These are phyloP conservation scores for Rhinoraja longicauda DNA, from an alignment of 2,797 vertebrate species.

Conservation along the genomic window DNA sequence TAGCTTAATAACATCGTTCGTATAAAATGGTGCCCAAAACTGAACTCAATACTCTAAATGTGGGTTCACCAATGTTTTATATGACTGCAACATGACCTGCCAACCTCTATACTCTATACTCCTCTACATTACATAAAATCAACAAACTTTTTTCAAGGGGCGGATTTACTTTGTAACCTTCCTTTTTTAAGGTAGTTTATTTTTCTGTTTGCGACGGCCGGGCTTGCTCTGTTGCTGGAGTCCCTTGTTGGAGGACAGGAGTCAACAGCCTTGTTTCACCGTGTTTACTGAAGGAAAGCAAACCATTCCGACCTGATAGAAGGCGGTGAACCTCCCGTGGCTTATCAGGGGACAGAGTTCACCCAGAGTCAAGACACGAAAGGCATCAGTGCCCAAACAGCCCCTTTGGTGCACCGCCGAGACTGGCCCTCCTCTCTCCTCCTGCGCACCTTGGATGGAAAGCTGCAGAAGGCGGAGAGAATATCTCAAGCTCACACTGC, in stretches of 20 bases:
- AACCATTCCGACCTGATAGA: neutral
- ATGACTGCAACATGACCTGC: too few relatives aligned
- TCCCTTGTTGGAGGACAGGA: neutral
- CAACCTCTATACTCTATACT: too few relatives aligned
- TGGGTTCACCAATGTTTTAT: too few relatives aligned
- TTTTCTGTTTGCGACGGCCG: neutral
- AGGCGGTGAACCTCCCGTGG: neutral
- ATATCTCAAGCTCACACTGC: neutral
- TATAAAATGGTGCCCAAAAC: too few relatives aligned
- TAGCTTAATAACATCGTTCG: too few relatives aligned
- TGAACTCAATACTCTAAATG: too few relatives aligned
- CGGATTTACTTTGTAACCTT: neutral
- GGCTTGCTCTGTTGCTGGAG: neutral
- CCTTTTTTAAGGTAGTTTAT: neutral
- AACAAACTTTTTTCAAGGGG: neutral
- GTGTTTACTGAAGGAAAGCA: slow-evolving; percentile 22
- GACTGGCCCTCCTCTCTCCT: too few relatives aligned
- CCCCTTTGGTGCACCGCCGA: neutral
- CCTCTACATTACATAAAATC: too few relatives aligned
- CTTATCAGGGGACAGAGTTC: neutral
- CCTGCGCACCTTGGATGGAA: too few relatives aligned
- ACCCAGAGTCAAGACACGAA: neutral
- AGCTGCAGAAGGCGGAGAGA: neutral
- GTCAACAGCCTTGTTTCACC: neutral
- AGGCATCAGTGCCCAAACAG: neutral